Conservation (phyloP, 2,797 vertebrate species). For the Okamejei kenojei region DNA sequence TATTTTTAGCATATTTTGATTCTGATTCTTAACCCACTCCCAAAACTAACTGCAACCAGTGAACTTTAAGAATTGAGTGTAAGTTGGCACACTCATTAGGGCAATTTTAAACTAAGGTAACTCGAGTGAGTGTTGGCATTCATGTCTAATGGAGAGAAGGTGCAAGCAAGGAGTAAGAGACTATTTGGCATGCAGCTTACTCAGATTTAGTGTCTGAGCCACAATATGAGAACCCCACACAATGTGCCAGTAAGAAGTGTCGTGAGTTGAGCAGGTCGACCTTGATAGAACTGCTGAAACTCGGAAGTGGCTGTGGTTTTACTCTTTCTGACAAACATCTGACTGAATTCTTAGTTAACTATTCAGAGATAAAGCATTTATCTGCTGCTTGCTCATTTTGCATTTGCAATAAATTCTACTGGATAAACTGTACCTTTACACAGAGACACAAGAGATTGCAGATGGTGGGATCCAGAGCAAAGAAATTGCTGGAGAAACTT, state of each 20-base stretch:
- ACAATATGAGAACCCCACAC: not conserved
- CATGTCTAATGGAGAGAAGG: not conserved
- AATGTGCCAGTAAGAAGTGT: not conserved
- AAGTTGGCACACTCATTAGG: not conserved
- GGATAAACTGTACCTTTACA: not conserved
- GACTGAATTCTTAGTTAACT: not conserved
- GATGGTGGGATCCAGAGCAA: too few species aligned
- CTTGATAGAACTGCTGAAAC: not conserved
- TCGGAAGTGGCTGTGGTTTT: conserved; percentile 28
- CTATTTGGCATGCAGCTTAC: not conserved
- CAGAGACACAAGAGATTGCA: not conserved
- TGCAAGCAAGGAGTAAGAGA: not conserved
- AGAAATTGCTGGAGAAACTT: too few species aligned
- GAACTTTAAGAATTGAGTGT: not conserved
- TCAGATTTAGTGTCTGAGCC: not conserved
- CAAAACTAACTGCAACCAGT: not conserved
- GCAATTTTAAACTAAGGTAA: too few species aligned
- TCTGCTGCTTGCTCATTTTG: not conserved
- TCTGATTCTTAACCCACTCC: not conserved
- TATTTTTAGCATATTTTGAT: not conserved
- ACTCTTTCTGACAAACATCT: not conserved
- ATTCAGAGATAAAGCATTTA: not conserved
- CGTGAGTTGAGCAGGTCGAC: not conserved
- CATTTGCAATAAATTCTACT: not conserved
- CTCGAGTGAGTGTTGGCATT: not conserved